Evolutionary conservation across 2,888 invertebrate species (phyloP).

Genomic region (Macrophya alboannulata): DNA sequence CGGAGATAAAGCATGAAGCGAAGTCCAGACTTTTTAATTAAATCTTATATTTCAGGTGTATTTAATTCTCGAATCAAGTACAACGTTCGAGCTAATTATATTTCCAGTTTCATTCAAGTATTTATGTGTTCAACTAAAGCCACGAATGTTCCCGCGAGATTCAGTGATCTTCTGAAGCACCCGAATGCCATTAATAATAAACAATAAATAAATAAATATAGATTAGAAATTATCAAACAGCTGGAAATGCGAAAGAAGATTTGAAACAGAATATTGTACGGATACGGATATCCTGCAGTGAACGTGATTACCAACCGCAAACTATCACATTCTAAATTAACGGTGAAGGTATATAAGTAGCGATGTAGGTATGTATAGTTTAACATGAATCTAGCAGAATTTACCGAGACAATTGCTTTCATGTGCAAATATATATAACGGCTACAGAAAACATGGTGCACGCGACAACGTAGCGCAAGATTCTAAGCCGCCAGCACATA

Average conservation of each 20-base stretch:
- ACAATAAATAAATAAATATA: neutral
- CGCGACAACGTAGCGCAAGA: neutral
- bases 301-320: neutral
- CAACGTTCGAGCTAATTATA: neutral
- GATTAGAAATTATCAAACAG: neutral
- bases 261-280: neutral
- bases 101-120: neutral
- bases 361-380: neutral
- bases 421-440: conserved; percentile 25
- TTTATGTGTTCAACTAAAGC: neutral
- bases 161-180: neutral
- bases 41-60: neutral
- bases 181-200: neutral
- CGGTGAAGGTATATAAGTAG: neutral
- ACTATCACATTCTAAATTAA: neutral
- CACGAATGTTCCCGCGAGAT: neutral
- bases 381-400: neutral
- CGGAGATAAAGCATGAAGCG: neutral
- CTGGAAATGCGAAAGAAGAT: neutral
- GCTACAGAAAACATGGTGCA: neutral
- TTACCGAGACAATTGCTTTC: conserved; percentile 44
- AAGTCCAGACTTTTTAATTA: neutral
- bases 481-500: neutral
- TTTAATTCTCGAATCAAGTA: neutral
- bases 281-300: neutral